A percentile compares a stretch with the other conserved stretches of the same genome.
Conservation (phyloP, 2,888 invertebrate species). For the Aphidoletes aphidimyza region DNA sequence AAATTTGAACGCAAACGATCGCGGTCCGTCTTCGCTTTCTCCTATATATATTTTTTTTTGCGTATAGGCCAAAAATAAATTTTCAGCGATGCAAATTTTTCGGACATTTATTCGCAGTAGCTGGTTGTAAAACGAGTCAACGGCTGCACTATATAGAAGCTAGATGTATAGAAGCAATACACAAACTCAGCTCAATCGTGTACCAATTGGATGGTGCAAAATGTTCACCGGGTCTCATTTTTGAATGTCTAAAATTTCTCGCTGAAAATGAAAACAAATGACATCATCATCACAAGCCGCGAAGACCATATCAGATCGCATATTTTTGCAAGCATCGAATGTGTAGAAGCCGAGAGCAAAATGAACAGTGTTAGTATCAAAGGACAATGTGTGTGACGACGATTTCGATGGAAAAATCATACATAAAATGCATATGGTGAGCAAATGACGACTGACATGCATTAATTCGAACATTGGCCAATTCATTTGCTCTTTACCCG, state of each 20-base stretch:
- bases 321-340: background rate
- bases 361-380: background rate
- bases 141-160: too few species aligned
- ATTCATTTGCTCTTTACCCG: background rate
- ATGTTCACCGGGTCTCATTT: background rate
- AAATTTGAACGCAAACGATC: background rate
- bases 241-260: background rate
- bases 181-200: too few species aligned
- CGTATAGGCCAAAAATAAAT: slow-evolving; percentile 44
- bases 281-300: background rate
- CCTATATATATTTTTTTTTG: too few species aligned
- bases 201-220: too few species aligned
- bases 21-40: background rate
- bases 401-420: too few species aligned
- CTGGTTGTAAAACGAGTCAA: background rate
- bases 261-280: slow-evolving; percentile 18
- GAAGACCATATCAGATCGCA: background rate
- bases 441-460: slow-evolving; percentile 46
- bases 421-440: background rate
- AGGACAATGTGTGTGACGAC: too few species aligned
- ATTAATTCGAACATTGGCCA: background rate
- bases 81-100: slow-evolving; percentile 47
- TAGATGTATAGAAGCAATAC: too few species aligned
- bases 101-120: slow-evolving; percentile 33
- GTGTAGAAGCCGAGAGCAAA: background rate